Conservation (phyloP, 2,797 vertebrate genomes). For the Pseudochromis fuscus region DNA sequence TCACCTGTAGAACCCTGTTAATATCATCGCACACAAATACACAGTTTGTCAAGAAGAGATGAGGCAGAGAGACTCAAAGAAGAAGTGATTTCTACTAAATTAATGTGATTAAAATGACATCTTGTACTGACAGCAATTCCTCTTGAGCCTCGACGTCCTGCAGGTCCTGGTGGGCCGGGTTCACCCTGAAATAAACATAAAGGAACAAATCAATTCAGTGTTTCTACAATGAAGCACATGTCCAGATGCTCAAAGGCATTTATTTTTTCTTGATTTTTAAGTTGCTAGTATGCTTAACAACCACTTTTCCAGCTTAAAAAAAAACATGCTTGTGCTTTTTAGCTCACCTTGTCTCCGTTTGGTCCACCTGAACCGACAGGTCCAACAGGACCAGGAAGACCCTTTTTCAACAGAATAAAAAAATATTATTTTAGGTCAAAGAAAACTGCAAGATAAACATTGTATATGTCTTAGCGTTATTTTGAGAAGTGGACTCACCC, state of each 20-base stretch:
- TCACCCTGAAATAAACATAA: constrained; percentile 88
- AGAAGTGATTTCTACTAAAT: not conserved
- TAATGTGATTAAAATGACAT: not conserved
- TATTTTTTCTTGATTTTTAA: too few relatives aligned
- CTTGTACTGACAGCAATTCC: constrained; percentile 90
- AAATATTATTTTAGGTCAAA: not conserved
- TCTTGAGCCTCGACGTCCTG: constrained; percentile 93
- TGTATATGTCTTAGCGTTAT: not conserved
- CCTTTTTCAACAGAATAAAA: constrained; percentile 59
- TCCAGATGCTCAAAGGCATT: too few relatives aligned
- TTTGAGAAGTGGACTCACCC: too few relatives aligned
- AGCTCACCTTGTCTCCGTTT: constrained; percentile 92
- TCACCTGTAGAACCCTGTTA: constrained; percentile 93
- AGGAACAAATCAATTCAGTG: not conserved
- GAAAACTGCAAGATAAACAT: not conserved
- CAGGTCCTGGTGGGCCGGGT: constrained; percentile 90
- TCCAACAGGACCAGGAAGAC: constrained; percentile 89
- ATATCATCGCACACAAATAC: constrained; percentile 27
- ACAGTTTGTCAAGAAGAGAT: not conserved
- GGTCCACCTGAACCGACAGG: constrained; percentile 89
- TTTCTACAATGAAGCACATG: too few relatives aligned
- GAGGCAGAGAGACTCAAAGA: not conserved
- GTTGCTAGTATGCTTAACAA: too few relatives aligned
- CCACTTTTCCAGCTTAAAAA: not conserved
- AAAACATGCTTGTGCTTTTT: not conserved